Conservation (phyloP, 2,888 invertebrate species). For the Scaptomyza flava region DNA sequence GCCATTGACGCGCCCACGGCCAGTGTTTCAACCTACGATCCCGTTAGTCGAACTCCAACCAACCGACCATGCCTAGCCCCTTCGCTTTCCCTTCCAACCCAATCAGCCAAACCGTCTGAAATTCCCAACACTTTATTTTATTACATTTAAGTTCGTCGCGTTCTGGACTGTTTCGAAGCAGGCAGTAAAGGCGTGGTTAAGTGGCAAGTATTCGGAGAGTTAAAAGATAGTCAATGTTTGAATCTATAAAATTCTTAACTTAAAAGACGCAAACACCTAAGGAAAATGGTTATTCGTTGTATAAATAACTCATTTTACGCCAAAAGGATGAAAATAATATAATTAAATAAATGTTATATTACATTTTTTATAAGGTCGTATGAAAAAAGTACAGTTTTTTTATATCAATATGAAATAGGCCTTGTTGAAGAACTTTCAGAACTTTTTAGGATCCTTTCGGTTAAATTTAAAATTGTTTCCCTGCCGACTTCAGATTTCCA, state of each 20-base stretch:
- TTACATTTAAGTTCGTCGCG: conserved; percentile 66
- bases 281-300: no score
- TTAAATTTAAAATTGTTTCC: no score
- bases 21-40: conserved; percentile 16
- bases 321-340: no score
- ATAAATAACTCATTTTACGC: no score
- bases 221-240: not conserved
- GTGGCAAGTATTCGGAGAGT: not conserved
- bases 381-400: no score
- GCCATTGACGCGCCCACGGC: conserved; percentile 58
- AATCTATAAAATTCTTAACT: no score
- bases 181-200: conserved; percentile 38
- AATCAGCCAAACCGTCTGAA: conserved; percentile 48
- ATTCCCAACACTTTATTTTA: conserved; percentile 79
- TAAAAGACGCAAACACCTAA: no score
- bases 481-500: no score
- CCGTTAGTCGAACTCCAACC: conserved; percentile 7
- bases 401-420: no score
- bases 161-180: conserved; percentile 11
- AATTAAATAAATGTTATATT: no score
- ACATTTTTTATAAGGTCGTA: no score
- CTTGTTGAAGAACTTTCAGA: not conserved
- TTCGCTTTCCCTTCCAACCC: conserved; percentile 9
- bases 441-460: not conserved
- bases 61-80: not conserved